Evolutionary conservation across 1,140 invertebrate genomes (phyloP), one percentile per base, ranked within the genome.

Genomic region (Pseudomyrmex pallidus): DNA sequence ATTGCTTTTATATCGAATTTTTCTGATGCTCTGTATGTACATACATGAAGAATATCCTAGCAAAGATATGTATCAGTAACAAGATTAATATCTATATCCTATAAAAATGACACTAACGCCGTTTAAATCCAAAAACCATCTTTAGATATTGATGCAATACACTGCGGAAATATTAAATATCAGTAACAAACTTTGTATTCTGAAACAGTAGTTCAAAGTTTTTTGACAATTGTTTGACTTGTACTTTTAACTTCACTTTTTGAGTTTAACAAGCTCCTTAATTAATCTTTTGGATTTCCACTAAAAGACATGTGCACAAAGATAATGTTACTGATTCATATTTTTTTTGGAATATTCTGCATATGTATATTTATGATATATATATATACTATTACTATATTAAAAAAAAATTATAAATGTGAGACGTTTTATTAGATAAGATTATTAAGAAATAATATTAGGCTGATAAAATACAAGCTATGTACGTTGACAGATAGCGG

Each of bases 311-410:
- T 20, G 48, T 20, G 20, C 15, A 20, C 54, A 12, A 61, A 46
- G 9, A 35, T 35, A 35, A 35, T 35, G 10, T 2, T 77, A 52
- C 17, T 78, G 52, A 68, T 57, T 7, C 63, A 57, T 68, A 54
- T 57, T 20, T 78, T 76, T 76, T 1, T 76, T 61, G 5, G 10
- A 72, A 70, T 70, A 1, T 70, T 12, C 44, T 72, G 17, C 22
- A 68, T 78, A 78, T 48, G 12, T 57, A 25, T 61, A 80, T 70
- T 59, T 78, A 78, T 80, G 17, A 84, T 86, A 89, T 88, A 87
- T 80, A 35, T 25, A 25, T 84, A 84, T 85, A 85, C 66, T 63
- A 90, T 88, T 89, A 91, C 76, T 83, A 72, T 86, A 87, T 87
- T 88, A 70, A 76, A 52, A 54, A 54, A 86, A 76, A 78, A 87